A percentile compares a stretch with the other conserved stretches of the same genome.
Evolutionary conservation across 2,113 vertebrate species (phyloP).

Genomic region (Epinephelus moara): DNA sequence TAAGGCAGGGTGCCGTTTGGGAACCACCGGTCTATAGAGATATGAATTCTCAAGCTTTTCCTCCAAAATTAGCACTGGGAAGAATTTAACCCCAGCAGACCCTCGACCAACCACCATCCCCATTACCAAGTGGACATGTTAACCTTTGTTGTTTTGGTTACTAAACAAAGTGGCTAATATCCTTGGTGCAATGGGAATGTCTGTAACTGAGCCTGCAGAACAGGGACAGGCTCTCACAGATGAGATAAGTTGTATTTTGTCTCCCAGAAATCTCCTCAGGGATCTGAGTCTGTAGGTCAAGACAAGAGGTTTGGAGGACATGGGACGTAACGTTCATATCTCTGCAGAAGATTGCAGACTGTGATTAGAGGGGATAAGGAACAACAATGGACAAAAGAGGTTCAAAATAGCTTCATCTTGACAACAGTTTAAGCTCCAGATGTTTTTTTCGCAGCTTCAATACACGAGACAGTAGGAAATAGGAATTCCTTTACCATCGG

Average conservation of each 20-base stretch:
- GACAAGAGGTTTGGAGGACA: slow-evolving; percentile 59
- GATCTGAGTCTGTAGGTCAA: slow-evolving; percentile 38
- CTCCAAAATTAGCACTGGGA: slow-evolving; percentile 61
- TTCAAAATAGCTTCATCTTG: slow-evolving; percentile 57
- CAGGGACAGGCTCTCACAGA: slow-evolving; percentile 43
- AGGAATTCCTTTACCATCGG: slow-evolving; percentile 53
- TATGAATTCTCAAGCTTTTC: slow-evolving; percentile 57
- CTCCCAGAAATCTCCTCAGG: slow-evolving; percentile 52
- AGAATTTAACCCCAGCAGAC: slow-evolving; percentile 18
- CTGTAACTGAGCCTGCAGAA: slow-evolving; percentile 48
- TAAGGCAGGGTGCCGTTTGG: too few species aligned
- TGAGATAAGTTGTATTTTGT: slow-evolving; percentile 58
- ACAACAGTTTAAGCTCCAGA: slow-evolving; percentile 50
- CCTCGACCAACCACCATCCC: neutral
- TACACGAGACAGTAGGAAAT: slow-evolving; percentile 51
- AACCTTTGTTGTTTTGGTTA: slow-evolving; percentile 60
- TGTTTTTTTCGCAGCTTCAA: slow-evolving; percentile 44
- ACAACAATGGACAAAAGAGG: slow-evolving; percentile 57
- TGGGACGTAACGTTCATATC: slow-evolving; percentile 47
- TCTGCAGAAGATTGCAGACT: slow-evolving; percentile 52
- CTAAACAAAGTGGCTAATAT: slow-evolving; percentile 59
- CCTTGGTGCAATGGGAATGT: slow-evolving; percentile 41
- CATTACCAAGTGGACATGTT: slow-evolving; percentile 21
- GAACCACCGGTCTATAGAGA: slow-evolving; percentile 5
- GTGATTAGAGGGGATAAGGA: slow-evolving; percentile 31